phyloP scores from a whole-genome alignment of 37 sponge, comb jelly and placozoan genomes.

The Halichondria panicea region DNA sequence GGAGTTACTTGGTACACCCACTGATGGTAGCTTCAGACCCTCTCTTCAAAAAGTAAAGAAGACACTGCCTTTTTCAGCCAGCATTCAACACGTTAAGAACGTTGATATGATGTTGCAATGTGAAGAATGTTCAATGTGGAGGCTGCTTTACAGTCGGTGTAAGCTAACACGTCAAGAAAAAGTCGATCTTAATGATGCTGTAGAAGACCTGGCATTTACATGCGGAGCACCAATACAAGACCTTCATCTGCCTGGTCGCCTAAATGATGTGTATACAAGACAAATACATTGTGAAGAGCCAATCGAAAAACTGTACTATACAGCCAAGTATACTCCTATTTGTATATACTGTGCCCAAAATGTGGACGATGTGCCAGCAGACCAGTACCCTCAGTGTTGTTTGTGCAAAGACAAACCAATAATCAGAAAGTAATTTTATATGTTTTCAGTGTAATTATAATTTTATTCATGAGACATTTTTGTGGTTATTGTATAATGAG shows the following conservation, averaged over 20 bases:
- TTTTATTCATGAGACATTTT: not conserved
- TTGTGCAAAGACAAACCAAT: not conserved
- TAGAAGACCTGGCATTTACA: slow-evolving; percentile 1
- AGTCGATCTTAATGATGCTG: not conserved
- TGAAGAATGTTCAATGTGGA: slow-evolving; percentile 39
- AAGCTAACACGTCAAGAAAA: slow-evolving; percentile 16
- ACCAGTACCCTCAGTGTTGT: slow-evolving; percentile 16
- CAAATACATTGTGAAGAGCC: slow-evolving; percentile 16
- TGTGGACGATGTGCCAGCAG: not conserved
- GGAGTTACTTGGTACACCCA: slow-evolving; percentile 7
- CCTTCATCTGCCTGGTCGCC: slow-evolving; percentile 2
- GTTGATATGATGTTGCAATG: slow-evolving; percentile 27
- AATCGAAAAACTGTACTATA: slow-evolving; percentile 21
- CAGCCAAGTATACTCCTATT: slow-evolving; percentile 22
- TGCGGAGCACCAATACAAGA: slow-evolving; percentile 12
- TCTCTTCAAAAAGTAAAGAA: slow-evolving; percentile 17
- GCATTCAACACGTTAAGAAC: slow-evolving; percentile 30
- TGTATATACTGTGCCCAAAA: slow-evolving; percentile 11
- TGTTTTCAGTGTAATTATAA: not conserved
- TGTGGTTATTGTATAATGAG: not conserved
- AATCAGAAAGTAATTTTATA: not conserved
- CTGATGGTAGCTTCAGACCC: slow-evolving; percentile 14
- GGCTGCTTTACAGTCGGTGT: slow-evolving; percentile 1
- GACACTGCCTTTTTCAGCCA: slow-evolving; percentile 31
- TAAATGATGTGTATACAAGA: slow-evolving; percentile 21